Evolutionary conservation across 2,888 invertebrate species (phyloP), one percentile per base, ranked within the genome.

Genomic region (Hirtodrosophila confusa): DNA sequence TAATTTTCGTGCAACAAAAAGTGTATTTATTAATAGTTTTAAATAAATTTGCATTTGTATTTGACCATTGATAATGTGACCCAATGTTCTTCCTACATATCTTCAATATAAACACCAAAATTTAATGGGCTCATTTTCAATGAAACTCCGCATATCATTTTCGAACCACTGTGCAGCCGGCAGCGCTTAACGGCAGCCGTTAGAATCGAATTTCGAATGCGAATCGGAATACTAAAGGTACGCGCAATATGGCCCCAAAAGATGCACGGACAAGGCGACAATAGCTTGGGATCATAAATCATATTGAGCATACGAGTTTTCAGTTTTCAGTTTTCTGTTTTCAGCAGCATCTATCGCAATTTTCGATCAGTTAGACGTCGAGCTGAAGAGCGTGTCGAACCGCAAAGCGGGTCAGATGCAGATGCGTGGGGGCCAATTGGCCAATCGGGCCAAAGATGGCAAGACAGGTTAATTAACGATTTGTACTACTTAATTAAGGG

Each of bases 371-470:
- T 12, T 29, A 35, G 12, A 48, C 17, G 9, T 24, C 23, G 27
- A 12, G 45, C 31, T 31, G 43, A 27, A 10, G 40, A 29, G 58
- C 33, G 45, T 36, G 40, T 39, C 51, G 47, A 56, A n/a, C 8
- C 33, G 69, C 50, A 53, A 80, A 79, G 57, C 84, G 77, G 80
- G 80, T 80, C 86, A 85, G 64, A 60, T 73, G 69, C 71, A 58
- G 83, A 67, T 82, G 79, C 86, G 86, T 78, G 79, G 78, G 75
- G 86, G 86, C 85, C 76, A 77, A 73, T 80, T 86, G 78, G 78
- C 85, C 85, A 79, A 79, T 78, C 75, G 80, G 80, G 73, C 73
- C 86, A 82, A 31, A 80, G 82, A 84, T 78, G 78, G 62, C 80
- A 66, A 69, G 74, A 69, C 78, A 74, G 80, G 80, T 86, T 80